Percentiles rank a stretch among this genome's conserved stretches.
phyloP scores from a whole-genome alignment of 2,888 invertebrate genomes.

The Conops quadrifasciatus region DNA sequence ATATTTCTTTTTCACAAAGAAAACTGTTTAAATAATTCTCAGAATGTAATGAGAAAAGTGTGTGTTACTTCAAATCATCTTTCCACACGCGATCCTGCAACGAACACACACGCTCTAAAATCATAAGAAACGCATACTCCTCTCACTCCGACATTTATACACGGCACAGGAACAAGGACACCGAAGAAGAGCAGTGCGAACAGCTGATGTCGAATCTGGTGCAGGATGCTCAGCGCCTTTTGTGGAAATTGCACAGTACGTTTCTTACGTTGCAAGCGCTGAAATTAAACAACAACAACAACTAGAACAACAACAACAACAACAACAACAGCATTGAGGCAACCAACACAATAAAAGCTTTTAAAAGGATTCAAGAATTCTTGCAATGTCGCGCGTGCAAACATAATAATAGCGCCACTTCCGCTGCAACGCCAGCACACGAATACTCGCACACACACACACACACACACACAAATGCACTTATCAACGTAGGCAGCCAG shows the following conservation, averaged over 20 bases:
- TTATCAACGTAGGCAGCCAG: slow-evolving; percentile 26
- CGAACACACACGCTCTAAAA: neutral
- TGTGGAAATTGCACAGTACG: slow-evolving; percentile 11
- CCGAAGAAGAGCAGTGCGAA: neutral
- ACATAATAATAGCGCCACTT: slow-evolving; percentile 44
- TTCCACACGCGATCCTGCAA: too few relatives aligned
- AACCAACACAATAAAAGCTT: slow-evolving; percentile 23
- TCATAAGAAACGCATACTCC: neutral
- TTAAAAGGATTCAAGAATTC: slow-evolving; percentile 40
- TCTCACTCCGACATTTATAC: neutral
- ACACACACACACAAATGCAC: slow-evolving; percentile 19
- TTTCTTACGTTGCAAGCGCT: neutral
- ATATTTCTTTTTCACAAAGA: too few relatives aligned
- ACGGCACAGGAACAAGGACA: neutral
- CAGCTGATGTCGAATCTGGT: neutral
- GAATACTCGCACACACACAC: slow-evolving; percentile 8
- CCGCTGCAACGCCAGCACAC: slow-evolving; percentile 28
- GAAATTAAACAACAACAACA: slow-evolving; percentile 22
- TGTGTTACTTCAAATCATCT: too few relatives aligned
- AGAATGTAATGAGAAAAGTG: too few relatives aligned
- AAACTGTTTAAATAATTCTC: too few relatives aligned
- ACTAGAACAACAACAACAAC: slow-evolving; percentile 15
- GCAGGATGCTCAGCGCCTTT: slow-evolving; percentile 9
- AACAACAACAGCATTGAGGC: slow-evolving; percentile 25
- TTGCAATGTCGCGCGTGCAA: slow-evolving; percentile 41